Evolutionary conservation across 2,797 vertebrate genomes (phyloP), one percentile per base, ranked within the genome.

Genomic region (Chrysocyon brachyurus): DNA sequence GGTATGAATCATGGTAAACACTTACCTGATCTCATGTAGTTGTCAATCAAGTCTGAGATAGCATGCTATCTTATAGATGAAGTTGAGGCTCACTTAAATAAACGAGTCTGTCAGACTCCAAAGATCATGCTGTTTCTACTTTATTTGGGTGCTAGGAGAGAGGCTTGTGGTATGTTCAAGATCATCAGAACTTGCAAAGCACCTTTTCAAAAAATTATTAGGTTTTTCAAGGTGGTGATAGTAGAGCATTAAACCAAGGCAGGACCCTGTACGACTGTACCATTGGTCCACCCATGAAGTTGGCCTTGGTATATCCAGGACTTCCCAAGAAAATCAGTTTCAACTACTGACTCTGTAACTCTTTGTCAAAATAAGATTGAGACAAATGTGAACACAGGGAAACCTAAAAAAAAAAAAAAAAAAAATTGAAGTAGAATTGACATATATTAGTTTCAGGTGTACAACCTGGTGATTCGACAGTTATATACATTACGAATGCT

Each of bases 281-380:
- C 28, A 31, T 11, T 78, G 19, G 5, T 21, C 36, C 21, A 9
- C 21, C 14, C 52, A 16, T 59, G 59, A 87, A 84, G 59, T 66
- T 22, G 31, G 54, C 14, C 28, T 49, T 15, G 22, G 11, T 87
- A 2, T 28, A 12, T n/a, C 16, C 28, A 82, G 59, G 12, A 70
- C 31, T 68, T 81, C 11, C 19, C 52, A 64, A 59, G 73, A 89
- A 95, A 89, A 64, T 82, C 56, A 72, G 6, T 78, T 68, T 15
- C 9, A 75, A 28, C 9, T 56, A 61, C 9, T 61, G 15, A 87
- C n/a, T 96, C n/a, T 36, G 57, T 26, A 96, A 59, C 56, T 14
- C 73, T 77, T 31, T 70, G 24, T 83, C 36, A 81, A 79, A 94
- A 64, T 59, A 87, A 66, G 90, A 61, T 68, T 87, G 49, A 86